phyloP scores from a whole-genome alignment of 2,888 invertebrate species.

The Pterostichus madidus region DNA sequence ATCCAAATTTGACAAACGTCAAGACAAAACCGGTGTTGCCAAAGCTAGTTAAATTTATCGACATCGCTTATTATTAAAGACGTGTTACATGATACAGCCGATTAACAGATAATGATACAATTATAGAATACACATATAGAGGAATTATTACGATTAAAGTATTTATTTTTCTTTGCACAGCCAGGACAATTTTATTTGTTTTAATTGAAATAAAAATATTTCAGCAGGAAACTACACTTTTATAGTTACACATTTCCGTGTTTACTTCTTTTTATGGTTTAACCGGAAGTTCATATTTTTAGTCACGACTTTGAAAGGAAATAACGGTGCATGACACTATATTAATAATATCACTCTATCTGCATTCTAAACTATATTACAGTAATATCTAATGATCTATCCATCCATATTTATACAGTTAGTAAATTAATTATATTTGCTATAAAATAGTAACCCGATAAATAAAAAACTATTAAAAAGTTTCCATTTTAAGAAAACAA shows the following conservation, averaged over 20 bases:
- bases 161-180: not conserved
- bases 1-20: too few relatives aligned
- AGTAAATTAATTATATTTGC: too few relatives aligned
- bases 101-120: too few relatives aligned
- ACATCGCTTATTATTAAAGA: too few relatives aligned
- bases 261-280: not conserved
- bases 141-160: too few relatives aligned
- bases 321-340: conserved; percentile 6
- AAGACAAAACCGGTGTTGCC: too few relatives aligned
- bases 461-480: too few relatives aligned
- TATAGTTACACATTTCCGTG: not conserved
- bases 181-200: conserved; percentile 6
- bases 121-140: too few relatives aligned
- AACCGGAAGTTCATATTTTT: conserved; percentile 26
- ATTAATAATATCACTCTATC: conserved; percentile 10
- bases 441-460: too few relatives aligned
- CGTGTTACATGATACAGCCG: too few relatives aligned
- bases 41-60: too few relatives aligned
- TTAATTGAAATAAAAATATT: not conserved
- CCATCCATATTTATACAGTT: not conserved
- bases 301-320: conserved; percentile 26
- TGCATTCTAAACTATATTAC: conserved; percentile 4
- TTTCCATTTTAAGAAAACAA: too few relatives aligned
- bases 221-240: not conserved
- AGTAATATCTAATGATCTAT: conserved; percentile 7